Evolutionary conservation across 2,797 vertebrate species (phyloP).

Genomic region (Alcedo quadribrachys): DNA sequence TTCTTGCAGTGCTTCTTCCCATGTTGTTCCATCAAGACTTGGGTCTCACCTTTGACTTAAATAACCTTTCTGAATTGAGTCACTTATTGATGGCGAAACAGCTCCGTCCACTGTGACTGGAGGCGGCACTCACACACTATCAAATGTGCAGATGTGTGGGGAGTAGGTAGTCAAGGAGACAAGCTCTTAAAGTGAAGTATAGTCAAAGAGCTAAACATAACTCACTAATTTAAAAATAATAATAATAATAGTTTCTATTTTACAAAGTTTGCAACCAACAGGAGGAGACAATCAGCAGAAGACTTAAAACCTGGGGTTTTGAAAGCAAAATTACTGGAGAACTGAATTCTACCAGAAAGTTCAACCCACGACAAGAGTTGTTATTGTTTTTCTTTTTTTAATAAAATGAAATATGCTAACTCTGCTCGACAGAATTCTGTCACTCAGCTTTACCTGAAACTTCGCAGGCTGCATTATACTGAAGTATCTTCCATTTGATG

Average conservation of each 20-base stretch:
- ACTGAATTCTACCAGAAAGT: not conserved
- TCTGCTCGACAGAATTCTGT: not conserved
- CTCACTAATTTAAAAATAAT: not conserved
- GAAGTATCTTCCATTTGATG: not conserved
- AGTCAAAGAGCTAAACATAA: not conserved
- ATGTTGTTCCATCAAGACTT: not conserved
- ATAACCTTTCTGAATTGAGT: not conserved
- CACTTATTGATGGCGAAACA: not conserved
- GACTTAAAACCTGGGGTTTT: not conserved
- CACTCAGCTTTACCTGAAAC: not conserved
- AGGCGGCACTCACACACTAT: not conserved
- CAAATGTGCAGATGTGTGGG: not conserved
- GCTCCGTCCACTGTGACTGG: rapidly evolving
- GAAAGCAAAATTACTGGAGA: not conserved
- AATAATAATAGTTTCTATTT: not conserved
- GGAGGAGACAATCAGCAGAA: not conserved
- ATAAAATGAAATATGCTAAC: not conserved
- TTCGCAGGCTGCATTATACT: not conserved
- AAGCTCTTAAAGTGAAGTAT: not conserved
- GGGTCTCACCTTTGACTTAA: not conserved
- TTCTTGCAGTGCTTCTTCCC: not conserved
- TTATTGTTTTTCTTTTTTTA: not conserved
- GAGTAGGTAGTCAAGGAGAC: not conserved
- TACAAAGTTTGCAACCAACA: not conserved
- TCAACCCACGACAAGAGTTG: not conserved